Percentiles rank a stretch among this genome's conserved stretches.
phyloP scores from a whole-genome alignment of 1,140 invertebrate genomes.

The Polyergus mexicanus region DNA sequence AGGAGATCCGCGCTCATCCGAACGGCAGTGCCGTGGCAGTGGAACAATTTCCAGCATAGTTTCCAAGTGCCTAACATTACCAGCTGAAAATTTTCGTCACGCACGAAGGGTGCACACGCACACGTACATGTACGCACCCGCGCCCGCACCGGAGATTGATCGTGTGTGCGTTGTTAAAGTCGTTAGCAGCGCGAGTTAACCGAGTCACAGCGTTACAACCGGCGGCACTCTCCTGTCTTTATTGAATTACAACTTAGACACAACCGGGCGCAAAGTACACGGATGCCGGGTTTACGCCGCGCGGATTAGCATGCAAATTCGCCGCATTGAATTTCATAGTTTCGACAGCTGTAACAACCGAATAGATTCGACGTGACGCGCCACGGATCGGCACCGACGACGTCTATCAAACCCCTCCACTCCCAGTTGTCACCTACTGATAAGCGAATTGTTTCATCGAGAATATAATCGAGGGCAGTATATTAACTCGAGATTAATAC shows the following conservation, averaged over 20 bases:
- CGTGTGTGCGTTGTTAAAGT: conserved; percentile 76
- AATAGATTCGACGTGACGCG: conserved; percentile 77
- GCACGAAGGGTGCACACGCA: conserved; percentile 2
- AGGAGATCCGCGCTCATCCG: conserved; percentile 49
- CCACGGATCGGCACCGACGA: conserved; percentile 48
- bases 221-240: conserved; percentile 75
- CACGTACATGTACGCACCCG: not conserved
- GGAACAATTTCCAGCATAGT: conserved; percentile 62
- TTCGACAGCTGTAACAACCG: conserved; percentile 82
- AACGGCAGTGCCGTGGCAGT: conserved; percentile 21
- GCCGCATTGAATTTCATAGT: conserved; percentile 83
- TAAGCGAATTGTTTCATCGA: conserved; percentile 73
- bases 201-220: conserved; percentile 77
- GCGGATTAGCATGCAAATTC: conserved; percentile 82
- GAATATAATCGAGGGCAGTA: conserved; percentile 38
- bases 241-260: conserved; percentile 81
- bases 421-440: conserved; percentile 58
- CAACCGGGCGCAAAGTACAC: conserved; percentile 71
- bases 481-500: conserved; percentile 62
- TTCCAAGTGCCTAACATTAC: conserved; percentile 61
- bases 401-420: conserved; percentile 13
- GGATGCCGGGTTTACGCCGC: conserved; percentile 71
- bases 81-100: conserved; percentile 56
- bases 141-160: conserved; percentile 65
- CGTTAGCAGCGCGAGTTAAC: conserved; percentile 78